phyloP scores from a whole-genome alignment of 2,888 invertebrate genomes.

The Eilema depressum region DNA sequence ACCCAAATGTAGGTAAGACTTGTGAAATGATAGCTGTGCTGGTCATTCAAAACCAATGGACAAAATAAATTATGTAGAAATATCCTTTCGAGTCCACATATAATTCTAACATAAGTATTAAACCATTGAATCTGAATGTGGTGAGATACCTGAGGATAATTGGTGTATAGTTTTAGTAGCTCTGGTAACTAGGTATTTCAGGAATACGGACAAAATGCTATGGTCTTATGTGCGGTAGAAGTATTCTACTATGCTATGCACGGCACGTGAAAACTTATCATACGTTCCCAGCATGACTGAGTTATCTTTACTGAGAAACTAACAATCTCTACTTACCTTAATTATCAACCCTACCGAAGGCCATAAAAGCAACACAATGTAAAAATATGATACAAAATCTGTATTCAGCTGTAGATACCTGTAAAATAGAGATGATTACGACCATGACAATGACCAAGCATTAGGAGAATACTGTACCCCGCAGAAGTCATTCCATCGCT shows the following conservation, averaged over 20 bases:
- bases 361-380: background rate
- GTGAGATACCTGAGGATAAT: background rate
- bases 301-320: too few relatives aligned
- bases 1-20: slow-evolving; percentile 60
- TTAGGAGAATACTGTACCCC: background rate
- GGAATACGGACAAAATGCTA: too few relatives aligned
- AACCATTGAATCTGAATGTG: background rate
- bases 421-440: background rate
- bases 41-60: slow-evolving; percentile 35
- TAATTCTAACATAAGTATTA: background rate
- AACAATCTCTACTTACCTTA: too few relatives aligned
- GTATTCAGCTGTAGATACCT: too few relatives aligned
- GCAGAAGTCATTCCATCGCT: slow-evolving; percentile 18
- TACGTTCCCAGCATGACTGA: too few relatives aligned
- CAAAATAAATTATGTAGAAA: slow-evolving; percentile 2
- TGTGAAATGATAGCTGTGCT: slow-evolving; percentile 48
- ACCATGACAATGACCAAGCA: background rate
- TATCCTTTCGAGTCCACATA: background rate
- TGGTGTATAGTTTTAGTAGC: too few relatives aligned
- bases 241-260: too few relatives aligned
- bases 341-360: too few relatives aligned
- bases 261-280: too few relatives aligned
- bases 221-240: too few relatives aligned
- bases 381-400: background rate
- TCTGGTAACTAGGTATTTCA: too few relatives aligned